phyloP scores from a whole-genome alignment of 2,888 invertebrate species.

The Pelosia muscerda region DNA sequence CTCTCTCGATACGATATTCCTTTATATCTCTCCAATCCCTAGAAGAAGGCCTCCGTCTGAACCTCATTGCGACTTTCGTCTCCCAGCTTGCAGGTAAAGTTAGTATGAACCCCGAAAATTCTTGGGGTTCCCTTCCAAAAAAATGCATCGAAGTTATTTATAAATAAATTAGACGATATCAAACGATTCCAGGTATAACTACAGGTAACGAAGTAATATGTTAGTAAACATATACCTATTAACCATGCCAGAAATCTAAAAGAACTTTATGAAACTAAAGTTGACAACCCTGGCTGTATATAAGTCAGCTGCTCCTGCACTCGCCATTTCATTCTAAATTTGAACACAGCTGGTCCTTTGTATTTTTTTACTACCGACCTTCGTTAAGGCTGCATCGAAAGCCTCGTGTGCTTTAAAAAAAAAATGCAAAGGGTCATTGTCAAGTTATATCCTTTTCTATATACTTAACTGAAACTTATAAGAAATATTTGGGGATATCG shows the following conservation, averaged over 20 bases:
- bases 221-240: neutral
- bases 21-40: neutral
- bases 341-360: conserved; percentile 58
- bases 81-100: too few species aligned
- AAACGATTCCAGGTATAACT: neutral
- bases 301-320: conserved; percentile 60
- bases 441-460: neutral
- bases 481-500: neutral
- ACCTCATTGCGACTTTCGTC: neutral
- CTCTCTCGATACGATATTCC: too few species aligned
- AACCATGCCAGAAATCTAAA: too few species aligned
- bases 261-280: neutral
- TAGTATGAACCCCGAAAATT: neutral
- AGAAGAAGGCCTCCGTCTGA: neutral
- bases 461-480: neutral
- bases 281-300: conserved; percentile 49
- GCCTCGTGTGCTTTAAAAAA: conserved; percentile 22
- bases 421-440: neutral
- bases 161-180: neutral
- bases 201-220: neutral
- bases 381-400: conserved; percentile 40
- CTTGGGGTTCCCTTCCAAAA: neutral
- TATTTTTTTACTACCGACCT: conserved; percentile 51
- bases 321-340: conserved; percentile 46
- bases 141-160: neutral